Evolutionary conservation across 2,797 vertebrate species (phyloP).

Genomic region (Centropyge bicolor): DNA sequence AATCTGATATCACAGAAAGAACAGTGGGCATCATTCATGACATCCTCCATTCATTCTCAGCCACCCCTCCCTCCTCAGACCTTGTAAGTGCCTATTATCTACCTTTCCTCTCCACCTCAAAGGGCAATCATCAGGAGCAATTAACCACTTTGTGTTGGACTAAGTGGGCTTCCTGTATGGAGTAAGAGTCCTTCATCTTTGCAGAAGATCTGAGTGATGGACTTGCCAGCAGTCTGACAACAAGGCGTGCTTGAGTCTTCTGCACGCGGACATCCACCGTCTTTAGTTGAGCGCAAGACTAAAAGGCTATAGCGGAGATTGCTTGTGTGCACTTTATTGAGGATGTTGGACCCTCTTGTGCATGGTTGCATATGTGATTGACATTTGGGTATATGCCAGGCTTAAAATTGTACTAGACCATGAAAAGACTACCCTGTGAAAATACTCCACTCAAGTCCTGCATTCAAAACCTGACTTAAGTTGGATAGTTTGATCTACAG

Average conservation of each 20-base stretch:
- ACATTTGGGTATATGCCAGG: background rate
- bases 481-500: background rate
- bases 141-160: slow-evolving; percentile 62
- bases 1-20: slow-evolving; percentile 66
- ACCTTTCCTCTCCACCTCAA: slow-evolving; percentile 44
- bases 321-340: background rate
- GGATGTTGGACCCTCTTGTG: slow-evolving; percentile 18
- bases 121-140: slow-evolving; percentile 50
- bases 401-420: slow-evolving; percentile 19
- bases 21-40: slow-evolving; percentile 64
- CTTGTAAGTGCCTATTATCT: slow-evolving; percentile 63
- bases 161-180: slow-evolving; percentile 51
- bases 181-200: slow-evolving; percentile 28
- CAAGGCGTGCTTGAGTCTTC: slow-evolving; percentile 41
- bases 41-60: slow-evolving; percentile 54
- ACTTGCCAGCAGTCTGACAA: slow-evolving; percentile 54
- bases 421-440: background rate
- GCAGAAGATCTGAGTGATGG: slow-evolving; percentile 45
- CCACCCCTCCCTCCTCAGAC: slow-evolving; percentile 48
- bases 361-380: slow-evolving; percentile 6
- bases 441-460: background rate
- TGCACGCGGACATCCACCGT: slow-evolving; percentile 13
- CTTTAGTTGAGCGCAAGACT: slow-evolving; percentile 13
- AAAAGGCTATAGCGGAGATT: slow-evolving; percentile 2
- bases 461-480: background rate